Base-by-base conservation (phyloP, 1,140 invertebrate genomes). In the Drosophila biarmipes region DNA sequence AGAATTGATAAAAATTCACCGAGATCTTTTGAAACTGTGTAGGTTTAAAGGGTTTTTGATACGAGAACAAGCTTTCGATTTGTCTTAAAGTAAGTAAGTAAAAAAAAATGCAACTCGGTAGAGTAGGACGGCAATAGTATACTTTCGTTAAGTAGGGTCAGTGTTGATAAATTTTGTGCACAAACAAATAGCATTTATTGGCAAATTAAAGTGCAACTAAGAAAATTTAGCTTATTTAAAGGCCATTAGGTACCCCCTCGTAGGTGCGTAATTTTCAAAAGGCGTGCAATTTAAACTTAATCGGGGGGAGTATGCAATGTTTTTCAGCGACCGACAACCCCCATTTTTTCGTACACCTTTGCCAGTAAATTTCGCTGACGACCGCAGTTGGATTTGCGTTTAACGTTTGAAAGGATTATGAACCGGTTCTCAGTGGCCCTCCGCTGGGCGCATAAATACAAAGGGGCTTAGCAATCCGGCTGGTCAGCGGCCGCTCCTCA, bases 331-430 rank as follows among this genome's bases (percentile, higher is more conserved):
- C 38, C 21, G 21, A 38, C 67, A 61, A 73, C 54, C 68, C 52
- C 68, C 69, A 69, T 69, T 72, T 34, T 37, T 24, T n/a, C 8
- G 10, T 34, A 21, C 43, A 48, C 38, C 24, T 24, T 62, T 40
- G n/a, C 17, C 19, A 21, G 40, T 17, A 37, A 51, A 61, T 52
- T 64, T 57, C 54, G 61, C 61, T 52, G 56, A 61, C 68, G 71
- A 73, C 68, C 63, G 46, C 59, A 57, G 53, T 64, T 53, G 71
- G 40, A 55, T 76, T 76, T 61, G 73, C 55, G 66, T 76, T 76
- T 76, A 31, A 52, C 71, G 61, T 64, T 75, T 48, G 62, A 76
- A 76, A 76, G 73, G 73, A 76, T 76, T 76, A 76, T 27, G 49
- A 76, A 75, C 73, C 72, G 73, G 72, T 74, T 74, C 49, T 37